Base-by-base conservation (phyloP, 2,113 vertebrate genomes). In the Rhinoderma darwinii region DNA sequence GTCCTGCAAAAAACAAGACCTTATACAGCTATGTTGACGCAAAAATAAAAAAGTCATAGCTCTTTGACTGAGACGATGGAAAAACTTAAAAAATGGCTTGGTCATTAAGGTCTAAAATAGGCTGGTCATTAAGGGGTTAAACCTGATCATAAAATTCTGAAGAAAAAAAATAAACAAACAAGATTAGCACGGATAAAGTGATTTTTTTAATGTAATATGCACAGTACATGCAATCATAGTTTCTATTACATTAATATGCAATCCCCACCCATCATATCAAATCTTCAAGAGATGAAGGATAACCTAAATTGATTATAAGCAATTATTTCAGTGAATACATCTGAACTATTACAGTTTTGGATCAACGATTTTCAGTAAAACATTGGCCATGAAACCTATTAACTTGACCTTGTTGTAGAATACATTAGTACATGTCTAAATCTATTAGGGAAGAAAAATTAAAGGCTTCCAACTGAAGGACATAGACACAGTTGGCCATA, bases 361-460 rank as follows among this genome's bases (percentile, higher is more conserved):
- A 93, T 93, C 88, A 92, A 89, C 90, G 89, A 91, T 91, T 94
- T 84, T 61, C 89, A 89, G 87, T 88, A 90, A 93, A 93, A 92
- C 90, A 88, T 87, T 91, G 84, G 88, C 89, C 90, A 94, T 93
- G 93, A 94, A 95, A 95, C 87, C 88, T 87, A 83, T 87, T 93
- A 93, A 90, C 88, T 89, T 91, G 92, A 95, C 94, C 94, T 95
- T 95, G 92, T 89, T 95, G 91, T 93, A 91, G 92, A 94, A 93
- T 90, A 70, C 25, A 22, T 94, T 93, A 93, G 94, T 94, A 94
- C 94, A 95, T 94, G 92, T 92, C 90, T 91, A 61, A 89, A 90
- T 89, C 89, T 91, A 94, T 96, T 95, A 96, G 91, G 22, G 90
- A 89, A 76, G 75, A 86, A 70, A 90, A 90, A 88, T 68, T 90